A percentile compares a stretch with the other conserved stretches of the same genome.
phyloP scores from a whole-genome alignment of 1,140 invertebrate species.

The Drosophila neocordata region DNA sequence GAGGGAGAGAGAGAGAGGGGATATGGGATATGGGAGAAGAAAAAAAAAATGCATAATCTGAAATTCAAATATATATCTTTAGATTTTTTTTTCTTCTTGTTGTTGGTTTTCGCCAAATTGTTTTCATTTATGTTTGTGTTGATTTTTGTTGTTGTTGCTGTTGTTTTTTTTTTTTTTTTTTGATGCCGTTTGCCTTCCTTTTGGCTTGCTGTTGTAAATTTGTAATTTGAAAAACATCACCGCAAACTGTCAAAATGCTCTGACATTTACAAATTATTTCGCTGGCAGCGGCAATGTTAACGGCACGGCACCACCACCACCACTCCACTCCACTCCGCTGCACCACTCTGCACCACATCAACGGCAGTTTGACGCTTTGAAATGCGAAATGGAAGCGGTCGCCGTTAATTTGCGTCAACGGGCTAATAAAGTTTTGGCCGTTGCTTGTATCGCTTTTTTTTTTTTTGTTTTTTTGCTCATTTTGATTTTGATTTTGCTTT shows the following conservation, averaged over 20 bases:
- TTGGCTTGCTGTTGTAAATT: slow-evolving; percentile 66
- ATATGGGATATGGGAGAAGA: slow-evolving; percentile 25
- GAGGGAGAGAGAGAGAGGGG: neutral
- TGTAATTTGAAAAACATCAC: slow-evolving; percentile 81
- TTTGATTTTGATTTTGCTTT: slow-evolving; percentile 32
- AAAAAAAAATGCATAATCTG: slow-evolving; percentile 38
- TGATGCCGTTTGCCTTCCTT: slow-evolving; percentile 8
- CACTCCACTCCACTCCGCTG: neutral
- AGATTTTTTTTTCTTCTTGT: neutral
- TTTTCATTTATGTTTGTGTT: slow-evolving; percentile 54
- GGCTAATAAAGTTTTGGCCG: slow-evolving; percentile 80
- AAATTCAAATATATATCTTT: slow-evolving; percentile 46
- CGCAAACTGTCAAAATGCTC: slow-evolving; percentile 80
- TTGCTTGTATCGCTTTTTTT: slow-evolving; percentile 54
- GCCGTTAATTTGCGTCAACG: slow-evolving; percentile 80
- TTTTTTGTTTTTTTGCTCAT: slow-evolving; percentile 15
- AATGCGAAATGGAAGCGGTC: slow-evolving; percentile 79
- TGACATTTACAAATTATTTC: slow-evolving; percentile 81
- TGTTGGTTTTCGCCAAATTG: slow-evolving; percentile 45
- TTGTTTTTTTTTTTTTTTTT: slow-evolving; percentile 12
- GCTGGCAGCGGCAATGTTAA: slow-evolving; percentile 58
- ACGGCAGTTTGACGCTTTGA: slow-evolving; percentile 72
- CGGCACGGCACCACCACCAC: slow-evolving; percentile 7
- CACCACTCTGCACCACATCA: slow-evolving; percentile 48
- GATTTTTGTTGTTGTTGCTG: slow-evolving; percentile 37